Percentiles rank a stretch among this genome's conserved stretches.
Conservation (phyloP, 2,888 invertebrate species). For the Parnassius glacialis region DNA sequence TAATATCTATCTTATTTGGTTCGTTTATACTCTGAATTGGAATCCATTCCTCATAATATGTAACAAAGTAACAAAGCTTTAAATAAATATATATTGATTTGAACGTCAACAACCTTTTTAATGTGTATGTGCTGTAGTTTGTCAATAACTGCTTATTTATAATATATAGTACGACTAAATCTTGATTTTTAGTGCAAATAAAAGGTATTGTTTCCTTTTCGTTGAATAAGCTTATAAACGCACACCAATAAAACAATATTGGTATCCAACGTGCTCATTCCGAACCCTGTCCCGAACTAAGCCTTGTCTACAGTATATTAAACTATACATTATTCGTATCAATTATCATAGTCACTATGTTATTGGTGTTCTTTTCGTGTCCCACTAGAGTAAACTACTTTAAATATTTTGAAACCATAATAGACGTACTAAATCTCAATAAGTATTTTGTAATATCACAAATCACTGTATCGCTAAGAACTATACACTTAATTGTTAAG, state of each 20-base stretch:
- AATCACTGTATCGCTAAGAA: constrained; percentile 71
- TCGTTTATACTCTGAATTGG: constrained; percentile 37
- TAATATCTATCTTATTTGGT: constrained; percentile 43
- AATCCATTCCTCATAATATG: constrained; percentile 18
- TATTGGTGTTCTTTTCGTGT: constrained; percentile 77
- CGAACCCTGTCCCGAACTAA: constrained; percentile 40
- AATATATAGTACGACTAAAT: neutral
- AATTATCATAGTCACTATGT: constrained; percentile 60
- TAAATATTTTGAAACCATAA: constrained; percentile 65
- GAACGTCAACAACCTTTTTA: constrained; percentile 2
- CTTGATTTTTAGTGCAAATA: constrained; percentile 16
- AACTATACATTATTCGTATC: constrained; percentile 37
- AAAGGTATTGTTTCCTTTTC: constrained; percentile 15
- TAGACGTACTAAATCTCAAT: constrained; percentile 73
- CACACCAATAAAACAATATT: constrained; percentile 12
- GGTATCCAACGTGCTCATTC: constrained; percentile 22
- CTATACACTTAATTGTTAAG: constrained; percentile 37
- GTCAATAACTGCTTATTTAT: neutral
- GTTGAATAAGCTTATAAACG: constrained; percentile 15
- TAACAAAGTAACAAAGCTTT: constrained; percentile 1
- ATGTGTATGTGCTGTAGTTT: constrained; percentile 1
- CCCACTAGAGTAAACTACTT: constrained; percentile 67
- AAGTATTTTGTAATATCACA: constrained; percentile 78
- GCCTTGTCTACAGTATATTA: constrained; percentile 38
- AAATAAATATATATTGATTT: neutral